Evolutionary conservation across 2,113 vertebrate genomes (phyloP).

Genomic region (Chionomys nivalis): DNA sequence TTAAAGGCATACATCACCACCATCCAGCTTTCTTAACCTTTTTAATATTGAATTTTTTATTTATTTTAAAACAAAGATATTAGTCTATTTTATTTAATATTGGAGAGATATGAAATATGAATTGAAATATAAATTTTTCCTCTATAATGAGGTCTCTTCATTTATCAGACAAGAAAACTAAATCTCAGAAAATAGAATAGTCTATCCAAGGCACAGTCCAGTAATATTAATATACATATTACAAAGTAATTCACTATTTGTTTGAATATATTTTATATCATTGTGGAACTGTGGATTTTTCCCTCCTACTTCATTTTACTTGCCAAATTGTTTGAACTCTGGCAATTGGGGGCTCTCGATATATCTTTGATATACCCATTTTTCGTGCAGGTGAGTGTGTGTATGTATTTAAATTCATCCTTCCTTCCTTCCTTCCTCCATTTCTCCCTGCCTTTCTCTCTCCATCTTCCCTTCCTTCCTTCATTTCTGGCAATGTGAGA

Average conservation of each 20-base stretch:
- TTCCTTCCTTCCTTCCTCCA: neutral
- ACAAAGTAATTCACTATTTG: neutral
- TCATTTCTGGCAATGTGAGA: neutral
- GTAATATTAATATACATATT: neutral
- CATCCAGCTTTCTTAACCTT: neutral
- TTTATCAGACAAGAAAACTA: slow-evolving; percentile 39
- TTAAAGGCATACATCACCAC: too few species aligned
- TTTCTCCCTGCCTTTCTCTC: neutral
- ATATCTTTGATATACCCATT: neutral
- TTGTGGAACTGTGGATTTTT: neutral
- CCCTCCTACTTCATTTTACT: neutral
- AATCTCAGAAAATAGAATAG: slow-evolving; percentile 2
- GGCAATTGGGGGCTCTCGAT: neutral
- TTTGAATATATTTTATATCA: neutral
- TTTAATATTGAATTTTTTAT: neutral
- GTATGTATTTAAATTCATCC: neutral
- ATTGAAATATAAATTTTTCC: neutral
- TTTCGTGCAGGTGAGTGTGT: neutral
- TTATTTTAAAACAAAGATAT: slow-evolving; percentile 46
- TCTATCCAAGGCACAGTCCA: neutral
- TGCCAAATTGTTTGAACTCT: neutral
- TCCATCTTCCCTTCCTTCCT: too few species aligned
- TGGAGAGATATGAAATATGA: neutral
- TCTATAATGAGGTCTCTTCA: neutral
- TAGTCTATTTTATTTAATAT: neutral